Percentiles rank a stretch among this genome's conserved stretches.
Evolutionary conservation across 2,888 invertebrate species (phyloP).

Genomic region (Tryphoninae sp.): DNA sequence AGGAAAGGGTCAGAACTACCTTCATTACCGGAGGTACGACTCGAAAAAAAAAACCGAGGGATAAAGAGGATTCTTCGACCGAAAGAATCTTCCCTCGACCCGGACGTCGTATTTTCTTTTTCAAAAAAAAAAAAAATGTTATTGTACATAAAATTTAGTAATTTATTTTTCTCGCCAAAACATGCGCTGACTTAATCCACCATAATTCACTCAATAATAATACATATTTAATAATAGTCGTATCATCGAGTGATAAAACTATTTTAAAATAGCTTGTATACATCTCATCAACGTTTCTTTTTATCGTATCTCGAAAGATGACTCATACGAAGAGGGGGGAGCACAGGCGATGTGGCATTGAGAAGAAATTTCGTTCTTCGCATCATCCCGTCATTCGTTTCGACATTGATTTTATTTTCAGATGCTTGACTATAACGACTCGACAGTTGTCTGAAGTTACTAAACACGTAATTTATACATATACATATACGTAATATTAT

Average conservation of each 20-base stretch:
- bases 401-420: not conserved
- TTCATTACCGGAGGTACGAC: constrained; percentile 50
- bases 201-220: too few species aligned
- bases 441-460: constrained; percentile 28
- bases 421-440: not conserved
- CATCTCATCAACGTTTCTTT: too few species aligned
- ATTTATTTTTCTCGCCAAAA: too few species aligned
- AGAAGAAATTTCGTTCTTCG: constrained; percentile 24
- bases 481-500: not conserved
- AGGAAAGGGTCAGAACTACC: constrained; percentile 48
- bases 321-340: not conserved
- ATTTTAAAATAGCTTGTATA: too few species aligned
- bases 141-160: not conserved
- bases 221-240: too few species aligned
- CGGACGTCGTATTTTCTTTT: constrained; percentile 16
- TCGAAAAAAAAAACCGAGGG: not conserved
- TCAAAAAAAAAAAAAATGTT: not conserved
- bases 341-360: not conserved
- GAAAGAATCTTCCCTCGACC: constrained; percentile 44
- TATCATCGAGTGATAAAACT: too few species aligned
- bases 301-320: not conserved
- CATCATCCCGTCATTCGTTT: not conserved
- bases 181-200: too few species aligned
- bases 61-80: constrained; percentile 33
- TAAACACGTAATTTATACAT: not conserved